These are phyloP conservation scores for Gila orcuttii DNA, from an alignment of 2,113 vertebrate species.

Conservation along the genomic window DNA sequence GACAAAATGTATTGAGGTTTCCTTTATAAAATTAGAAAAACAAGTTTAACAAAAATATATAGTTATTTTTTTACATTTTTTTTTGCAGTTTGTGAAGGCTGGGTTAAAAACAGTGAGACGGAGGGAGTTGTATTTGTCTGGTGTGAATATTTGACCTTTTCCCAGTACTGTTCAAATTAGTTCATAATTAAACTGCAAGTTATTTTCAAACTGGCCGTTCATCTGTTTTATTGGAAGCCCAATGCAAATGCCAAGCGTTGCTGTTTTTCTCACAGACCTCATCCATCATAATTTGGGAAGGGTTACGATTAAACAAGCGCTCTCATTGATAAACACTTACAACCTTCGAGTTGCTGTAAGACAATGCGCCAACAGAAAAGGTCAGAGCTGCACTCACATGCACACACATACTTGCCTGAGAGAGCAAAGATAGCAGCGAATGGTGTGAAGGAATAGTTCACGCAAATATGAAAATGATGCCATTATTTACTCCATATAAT, in stretches of 20 bases:
- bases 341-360: constrained; percentile 58
- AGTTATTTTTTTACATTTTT: too few species aligned
- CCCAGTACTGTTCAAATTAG: constrained; percentile 68
- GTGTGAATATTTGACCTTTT: constrained; percentile 52
- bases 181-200: constrained; percentile 65
- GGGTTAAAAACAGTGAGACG: constrained; percentile 21
- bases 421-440: not conserved
- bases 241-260: constrained; percentile 51
- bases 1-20: not conserved
- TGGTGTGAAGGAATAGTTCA: not conserved
- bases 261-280: constrained; percentile 53
- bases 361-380: constrained; percentile 53
- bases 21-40: too few species aligned
- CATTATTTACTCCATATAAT: not conserved
- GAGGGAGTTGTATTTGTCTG: constrained; percentile 1
- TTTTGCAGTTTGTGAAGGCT: not conserved
- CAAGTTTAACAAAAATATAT: too few species aligned
- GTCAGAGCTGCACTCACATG: constrained; percentile 37
- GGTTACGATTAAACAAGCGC: constrained; percentile 60
- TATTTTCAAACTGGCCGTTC: constrained; percentile 63
- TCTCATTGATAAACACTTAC: constrained; percentile 45
- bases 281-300: constrained; percentile 61
- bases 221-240: constrained; percentile 64
- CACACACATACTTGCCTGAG: not conserved
- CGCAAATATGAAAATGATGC: not conserved